Conservation (phyloP, 2,797 vertebrate species). For the Urocyon cinereoargenteus region DNA sequence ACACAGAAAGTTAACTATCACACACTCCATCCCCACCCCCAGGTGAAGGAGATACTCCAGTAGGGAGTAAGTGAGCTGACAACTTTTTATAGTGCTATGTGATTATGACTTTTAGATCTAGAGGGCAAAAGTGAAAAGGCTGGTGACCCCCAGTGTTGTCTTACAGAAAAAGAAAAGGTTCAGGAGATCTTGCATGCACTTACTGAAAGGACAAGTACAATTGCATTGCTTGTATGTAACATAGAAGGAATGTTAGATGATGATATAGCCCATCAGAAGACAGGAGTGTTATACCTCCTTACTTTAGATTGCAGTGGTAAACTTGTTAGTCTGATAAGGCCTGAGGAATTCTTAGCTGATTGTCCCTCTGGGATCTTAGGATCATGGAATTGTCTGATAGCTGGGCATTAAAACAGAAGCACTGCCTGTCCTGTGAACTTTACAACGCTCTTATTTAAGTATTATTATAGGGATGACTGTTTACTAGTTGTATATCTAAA, state of each 20-base stretch:
- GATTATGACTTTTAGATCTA: constrained; percentile 33
- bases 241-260: constrained; percentile 13
- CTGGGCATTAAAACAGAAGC: not conserved
- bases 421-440: not conserved
- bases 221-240: not conserved
- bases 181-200: not conserved
- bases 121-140: not conserved
- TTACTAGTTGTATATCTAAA: not conserved
- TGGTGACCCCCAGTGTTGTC: not conserved
- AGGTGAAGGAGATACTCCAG: not conserved
- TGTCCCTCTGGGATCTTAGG: not conserved
- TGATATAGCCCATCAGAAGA: not conserved
- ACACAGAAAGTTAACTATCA: not conserved
- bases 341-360: not conserved
- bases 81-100: not conserved
- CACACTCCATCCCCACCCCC: not conserved
- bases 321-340: not conserved
- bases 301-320: not conserved
- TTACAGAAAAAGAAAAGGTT: not conserved
- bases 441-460: not conserved
- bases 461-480: not conserved
- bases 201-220: constrained; percentile 17
- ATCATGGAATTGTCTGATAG: not conserved
- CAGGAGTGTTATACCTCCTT: not conserved
- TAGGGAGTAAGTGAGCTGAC: not conserved